Evolutionary conservation across 1,140 invertebrate genomes (phyloP), one percentile per base, ranked within the genome.

Genomic region (Eriosoma lanigerum): DNA sequence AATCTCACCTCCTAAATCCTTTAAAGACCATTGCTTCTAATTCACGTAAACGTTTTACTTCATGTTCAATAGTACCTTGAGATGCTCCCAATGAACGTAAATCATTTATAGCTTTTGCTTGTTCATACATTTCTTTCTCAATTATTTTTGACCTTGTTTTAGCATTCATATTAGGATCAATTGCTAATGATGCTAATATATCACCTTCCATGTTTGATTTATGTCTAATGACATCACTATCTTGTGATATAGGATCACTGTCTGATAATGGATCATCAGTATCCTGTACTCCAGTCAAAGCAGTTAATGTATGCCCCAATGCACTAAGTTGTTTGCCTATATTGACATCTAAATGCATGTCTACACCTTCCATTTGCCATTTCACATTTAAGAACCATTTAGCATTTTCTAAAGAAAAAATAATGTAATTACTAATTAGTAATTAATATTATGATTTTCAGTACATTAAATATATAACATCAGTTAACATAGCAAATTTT

Each of bases 311-410:
- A 84, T 97, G 94, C 1, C 96, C 96, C 24, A 99, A 87, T 3
- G 95, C 92, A 3, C 95, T 96, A 21, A 98, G 87, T 85, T 98
- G 95, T 85, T 98, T 98, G 44, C 98, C 97, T 32, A 98, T 95
- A 85, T 93, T 96, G 0, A 96, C 94, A 86, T 98, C 96, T 64
- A 98, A 87, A 86, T 98, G 95, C 81, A 98, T 96, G 84, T 98
- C 96, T 21, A 98, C 96, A 78, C 98, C 98, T 88, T 98, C 95
- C 98, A 99, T 99, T 87, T 98, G 93, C 96, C 97, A 98, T 82
- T 96, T 93, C 0, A 99, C 95, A 86, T 98, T 98, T 38, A 99
- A 87, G 82, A 98, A 91, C 98, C 97, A 99, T 86, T 99, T 98
- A 3, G 97, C 96, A 87, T 98, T 98, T 86, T 96, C 95, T 84